Percentiles rank a stretch among this genome's conserved stretches.
phyloP scores from a whole-genome alignment of 2,888 invertebrate genomes.

The Melinaea menophilus region DNA sequence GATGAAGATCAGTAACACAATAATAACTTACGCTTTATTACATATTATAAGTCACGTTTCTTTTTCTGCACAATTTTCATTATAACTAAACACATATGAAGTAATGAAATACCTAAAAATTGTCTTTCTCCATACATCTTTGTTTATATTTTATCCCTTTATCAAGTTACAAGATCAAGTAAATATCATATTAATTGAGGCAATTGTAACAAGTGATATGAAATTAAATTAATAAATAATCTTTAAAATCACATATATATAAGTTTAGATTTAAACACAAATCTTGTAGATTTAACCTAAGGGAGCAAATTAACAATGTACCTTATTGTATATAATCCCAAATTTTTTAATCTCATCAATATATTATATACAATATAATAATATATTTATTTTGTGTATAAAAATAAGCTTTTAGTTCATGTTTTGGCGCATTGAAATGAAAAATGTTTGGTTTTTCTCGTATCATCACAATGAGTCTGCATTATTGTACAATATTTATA shows the following conservation, averaged over 20 bases:
- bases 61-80: slow-evolving; percentile 56
- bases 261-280: slow-evolving; percentile 43
- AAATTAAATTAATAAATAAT: background rate
- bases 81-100: slow-evolving; percentile 13
- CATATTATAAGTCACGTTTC: slow-evolving; percentile 39
- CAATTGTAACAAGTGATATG: background rate
- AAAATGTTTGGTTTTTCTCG: too few relatives aligned
- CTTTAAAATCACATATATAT: slow-evolving; percentile 35
- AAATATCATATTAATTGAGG: background rate
- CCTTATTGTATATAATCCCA: slow-evolving; percentile 52
- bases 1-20: slow-evolving; percentile 62
- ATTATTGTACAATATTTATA: too few relatives aligned
- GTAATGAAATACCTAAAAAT: background rate
- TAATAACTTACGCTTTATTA: slow-evolving; percentile 73
- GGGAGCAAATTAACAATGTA: slow-evolving; percentile 68
- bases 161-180: too few relatives aligned
- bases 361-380: slow-evolving; percentile 8
- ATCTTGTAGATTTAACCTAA: slow-evolving; percentile 67
- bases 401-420: background rate
- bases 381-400: background rate
- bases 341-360: slow-evolving; percentile 44
- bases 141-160: too few relatives aligned
- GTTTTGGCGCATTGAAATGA: too few relatives aligned
- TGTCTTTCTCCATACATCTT: too few relatives aligned
- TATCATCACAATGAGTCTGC: too few relatives aligned